Conservation (phyloP, 2,113 vertebrate species). For the Rhabdornis inornatus region DNA sequence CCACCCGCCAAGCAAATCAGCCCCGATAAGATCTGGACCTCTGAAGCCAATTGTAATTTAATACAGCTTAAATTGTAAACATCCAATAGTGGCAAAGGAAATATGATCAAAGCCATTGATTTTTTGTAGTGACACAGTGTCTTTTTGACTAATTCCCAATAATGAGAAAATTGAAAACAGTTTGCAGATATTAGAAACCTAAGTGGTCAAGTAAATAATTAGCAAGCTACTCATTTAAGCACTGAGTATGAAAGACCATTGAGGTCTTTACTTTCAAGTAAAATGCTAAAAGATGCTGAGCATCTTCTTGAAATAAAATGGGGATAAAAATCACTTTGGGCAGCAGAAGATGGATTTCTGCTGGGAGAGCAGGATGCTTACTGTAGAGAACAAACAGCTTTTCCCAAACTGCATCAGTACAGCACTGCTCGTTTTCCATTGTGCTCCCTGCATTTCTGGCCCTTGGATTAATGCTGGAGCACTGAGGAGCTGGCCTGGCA, state of each 20-base stretch:
- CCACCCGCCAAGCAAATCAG: constrained; percentile 13
- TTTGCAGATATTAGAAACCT: constrained; percentile 11
- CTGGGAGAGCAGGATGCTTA: not conserved
- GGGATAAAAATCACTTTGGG: not conserved
- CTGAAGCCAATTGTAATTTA: constrained; percentile 47
- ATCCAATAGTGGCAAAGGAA: constrained; percentile 23
- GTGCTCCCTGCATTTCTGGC: not conserved
- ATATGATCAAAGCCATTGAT: constrained; percentile 52
- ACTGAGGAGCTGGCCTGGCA: fast-evolving
- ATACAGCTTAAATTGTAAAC: constrained; percentile 38
- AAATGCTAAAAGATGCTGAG: not conserved
- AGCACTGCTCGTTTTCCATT: fast-evolving
- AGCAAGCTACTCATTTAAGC: not conserved
- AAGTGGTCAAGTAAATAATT: constrained; percentile 31
- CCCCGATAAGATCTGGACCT: constrained; percentile 7
- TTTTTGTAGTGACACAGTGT: not conserved
- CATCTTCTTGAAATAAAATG: not conserved
- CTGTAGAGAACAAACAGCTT: not conserved
- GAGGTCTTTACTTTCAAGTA: not conserved
- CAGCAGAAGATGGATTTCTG: not conserved
- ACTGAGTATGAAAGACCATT: not conserved
- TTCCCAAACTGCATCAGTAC: not conserved
- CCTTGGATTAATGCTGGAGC: not conserved
- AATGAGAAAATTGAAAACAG: constrained; percentile 13
- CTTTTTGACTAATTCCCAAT: constrained; percentile 39